Base-by-base conservation (phyloP, 2,113 vertebrate species). In the Sphaerodactylus townsendi region DNA sequence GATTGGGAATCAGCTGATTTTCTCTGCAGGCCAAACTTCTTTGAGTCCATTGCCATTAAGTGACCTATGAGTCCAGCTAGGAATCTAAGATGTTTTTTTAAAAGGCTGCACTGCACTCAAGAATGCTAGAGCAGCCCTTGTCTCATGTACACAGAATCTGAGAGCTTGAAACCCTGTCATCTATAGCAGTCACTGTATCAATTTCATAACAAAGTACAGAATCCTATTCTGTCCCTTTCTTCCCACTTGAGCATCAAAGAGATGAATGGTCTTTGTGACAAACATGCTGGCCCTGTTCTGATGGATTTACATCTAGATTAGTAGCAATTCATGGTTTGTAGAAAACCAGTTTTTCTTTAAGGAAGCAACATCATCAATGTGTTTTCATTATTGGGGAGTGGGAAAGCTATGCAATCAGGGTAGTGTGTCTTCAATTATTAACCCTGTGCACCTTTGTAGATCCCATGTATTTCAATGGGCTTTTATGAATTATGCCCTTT, bases 21-120 rank as follows among this genome's bases (percentile, higher is more conserved):
- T 30, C 83, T 30, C 66, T 11, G 0, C 2, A 56, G 81, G 91
- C 87, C 91, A 91, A 83, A 79, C 37, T 65, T 2, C 81, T 90
- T 88, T 90, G 75, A 90, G 85, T 69, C 83, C 81, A 82, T 78
- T 73, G 8, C 72, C 83, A 91, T 92, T 88, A 48, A 10, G 30
- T 15, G 53, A 41, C 82, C 44, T 59, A 44, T 76, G 44, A 37
- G 21, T 7, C 56, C 56, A 59, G 56, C 13, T 23, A 59, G 21
- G 56, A 25, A 59, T 59, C 56, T 10, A 59, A 7, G 56, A 59
- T 23, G 56, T 14, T 59, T 59, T 59, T 59, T 59, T 59, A 59
- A 23, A 5, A 53, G 8, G 56, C 19, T 2, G 56, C 56, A 23
- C 21, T 59, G 21, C 19, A 59, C 56, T 23, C 19, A 59, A 59